A percentile compares a stretch with the other conserved stretches of the same genome.
Conservation (phyloP, 2,113 vertebrate species). For the Otis tarda region DNA sequence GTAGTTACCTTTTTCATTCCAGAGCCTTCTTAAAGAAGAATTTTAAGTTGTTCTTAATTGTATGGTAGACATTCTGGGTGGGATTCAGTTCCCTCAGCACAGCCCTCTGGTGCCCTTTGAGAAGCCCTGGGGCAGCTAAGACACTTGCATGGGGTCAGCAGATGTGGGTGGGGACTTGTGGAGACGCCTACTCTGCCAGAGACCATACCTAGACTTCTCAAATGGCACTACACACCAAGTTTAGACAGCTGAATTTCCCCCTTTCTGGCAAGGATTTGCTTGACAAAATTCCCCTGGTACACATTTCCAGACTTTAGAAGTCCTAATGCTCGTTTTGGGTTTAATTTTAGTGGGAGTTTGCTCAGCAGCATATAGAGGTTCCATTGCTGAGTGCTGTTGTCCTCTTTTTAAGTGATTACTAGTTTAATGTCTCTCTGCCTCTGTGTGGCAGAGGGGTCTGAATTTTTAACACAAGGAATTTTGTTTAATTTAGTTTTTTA, state of each 20-base stretch:
- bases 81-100: not conserved
- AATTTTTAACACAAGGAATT: not conserved
- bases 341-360: not conserved
- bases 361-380: not conserved
- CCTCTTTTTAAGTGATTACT: not conserved
- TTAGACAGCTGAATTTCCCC: not conserved
- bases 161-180: not conserved
- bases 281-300: not conserved
- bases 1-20: not conserved
- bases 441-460: not conserved
- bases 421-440: not conserved
- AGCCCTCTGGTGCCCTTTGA: not conserved
- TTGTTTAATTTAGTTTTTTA: not conserved
- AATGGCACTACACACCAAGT: not conserved
- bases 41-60: not conserved
- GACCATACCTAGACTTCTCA: not conserved
- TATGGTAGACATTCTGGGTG: not conserved
- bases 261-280: not conserved
- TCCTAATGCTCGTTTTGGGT: not conserved
- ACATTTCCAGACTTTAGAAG: not conserved
- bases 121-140: not conserved
- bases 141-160: not conserved
- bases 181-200: not conserved
- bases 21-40: not conserved
- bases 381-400: rapidly evolving